Evolutionary conservation across 2,797 vertebrate genomes (phyloP).

Genomic region (Sebastes umbrosus): DNA sequence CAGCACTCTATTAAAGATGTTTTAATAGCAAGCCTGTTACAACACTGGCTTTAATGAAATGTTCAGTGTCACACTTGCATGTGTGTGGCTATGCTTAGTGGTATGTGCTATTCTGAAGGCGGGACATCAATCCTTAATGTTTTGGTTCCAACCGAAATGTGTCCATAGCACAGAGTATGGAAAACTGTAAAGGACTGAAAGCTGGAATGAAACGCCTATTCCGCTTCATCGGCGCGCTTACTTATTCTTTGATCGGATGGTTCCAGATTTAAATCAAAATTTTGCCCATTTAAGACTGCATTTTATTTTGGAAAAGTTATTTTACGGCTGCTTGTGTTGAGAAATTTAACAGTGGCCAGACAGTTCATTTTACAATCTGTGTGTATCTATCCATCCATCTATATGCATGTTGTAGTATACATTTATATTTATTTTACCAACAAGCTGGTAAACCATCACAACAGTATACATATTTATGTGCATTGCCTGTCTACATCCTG

Average conservation of each 20-base stretch:
- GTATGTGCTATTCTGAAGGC: not conserved
- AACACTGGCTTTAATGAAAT: not conserved
- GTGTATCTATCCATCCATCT: too few species aligned
- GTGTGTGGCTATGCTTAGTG: not conserved
- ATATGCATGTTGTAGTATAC: too few species aligned
- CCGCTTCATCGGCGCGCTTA: rapidly evolving
- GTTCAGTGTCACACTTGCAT: not conserved
- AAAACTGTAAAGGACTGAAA: not conserved
- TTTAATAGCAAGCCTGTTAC: too few species aligned
- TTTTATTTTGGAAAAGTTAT: not conserved
- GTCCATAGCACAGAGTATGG: not conserved
- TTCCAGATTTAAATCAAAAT: not conserved
- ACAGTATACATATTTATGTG: too few species aligned
- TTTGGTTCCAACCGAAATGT: not conserved
- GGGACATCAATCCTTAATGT: not conserved
- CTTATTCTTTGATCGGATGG: not conserved
- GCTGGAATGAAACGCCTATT: not conserved
- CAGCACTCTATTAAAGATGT: rapidly evolving
- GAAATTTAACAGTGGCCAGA: not conserved
- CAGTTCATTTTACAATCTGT: not conserved
- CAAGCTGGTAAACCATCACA: too few species aligned
- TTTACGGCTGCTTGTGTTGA: not conserved
- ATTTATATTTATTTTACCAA: too few species aligned
- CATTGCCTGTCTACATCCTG: too few species aligned
- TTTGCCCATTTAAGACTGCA: not conserved